Evolutionary conservation across 1,140 invertebrate species (phyloP), one percentile per base, ranked within the genome.

Genomic region (Rhopalosiphum padi): DNA sequence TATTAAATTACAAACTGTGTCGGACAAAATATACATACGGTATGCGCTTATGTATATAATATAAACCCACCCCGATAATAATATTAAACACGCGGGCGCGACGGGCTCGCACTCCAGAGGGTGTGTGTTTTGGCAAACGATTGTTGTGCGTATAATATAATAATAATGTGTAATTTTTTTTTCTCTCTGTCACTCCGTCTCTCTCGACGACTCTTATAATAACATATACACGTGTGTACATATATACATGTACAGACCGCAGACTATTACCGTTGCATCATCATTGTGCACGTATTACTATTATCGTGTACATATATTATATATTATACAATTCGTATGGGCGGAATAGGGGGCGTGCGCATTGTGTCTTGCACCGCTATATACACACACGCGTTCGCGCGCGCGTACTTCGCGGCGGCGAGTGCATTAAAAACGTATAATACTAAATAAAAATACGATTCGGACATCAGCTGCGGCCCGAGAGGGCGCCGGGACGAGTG

Each of bases 101-200:
- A 60, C 30, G 77, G 21, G 77, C 77, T 37, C 22, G 55, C 37
- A 41, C 37, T 25, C 25, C 15, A 46, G 89, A 90, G 90, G 41
- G 41, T 91, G 90, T 91, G 37, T 91, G 90, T 91, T 91, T 91
- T 91, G 90, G 37, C 60, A 91, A 91, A 91, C 87, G 60, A 91
- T 82, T 46, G 68, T 91, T 83, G 68, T 83, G 41, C 68, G 43
- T 46, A 90, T 68, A 90, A 90, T 90, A 30, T 68, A 68, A 90
- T 90, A 68, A 90, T 55, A 90, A 90, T 77, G 43, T 48, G 77
- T 83, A 83, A 83, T 83, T 83, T 83, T 37, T 83, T 37, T 83
- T 0, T 37, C 7, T 83, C 22, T 37, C 35, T 82, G 6, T 0
- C 68, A 41, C 41, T 41, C 41, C 41, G 41, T 18, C 21, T 22